Evolutionary conservation across 2,113 vertebrate species (phyloP).

Genomic region (Tachysurus fulvidraco): DNA sequence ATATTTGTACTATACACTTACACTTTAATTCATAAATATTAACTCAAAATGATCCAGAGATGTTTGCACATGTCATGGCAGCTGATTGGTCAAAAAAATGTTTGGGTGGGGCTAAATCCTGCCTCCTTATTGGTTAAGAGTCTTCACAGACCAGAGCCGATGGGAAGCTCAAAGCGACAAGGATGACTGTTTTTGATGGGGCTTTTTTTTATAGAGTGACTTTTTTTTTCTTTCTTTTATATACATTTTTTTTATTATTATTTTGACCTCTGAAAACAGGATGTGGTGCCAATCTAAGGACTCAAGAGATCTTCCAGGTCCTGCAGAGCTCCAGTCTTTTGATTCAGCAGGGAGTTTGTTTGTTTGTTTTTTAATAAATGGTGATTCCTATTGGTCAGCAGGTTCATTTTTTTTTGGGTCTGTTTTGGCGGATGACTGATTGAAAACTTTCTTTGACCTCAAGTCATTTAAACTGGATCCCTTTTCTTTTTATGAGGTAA

Average conservation of each 20-base stretch:
- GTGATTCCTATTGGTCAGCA: background rate
- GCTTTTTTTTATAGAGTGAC: background rate
- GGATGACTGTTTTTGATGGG: background rate
- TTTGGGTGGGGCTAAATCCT: slow-evolving; percentile 23
- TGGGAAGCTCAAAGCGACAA: slow-evolving; percentile 8
- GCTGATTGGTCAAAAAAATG: slow-evolving; percentile 73
- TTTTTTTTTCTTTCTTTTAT: background rate
- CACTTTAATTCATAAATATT: slow-evolving; percentile 61
- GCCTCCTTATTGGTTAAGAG: slow-evolving; percentile 42
- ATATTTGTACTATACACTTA: slow-evolving; percentile 65
- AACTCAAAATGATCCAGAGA: slow-evolving; percentile 65
- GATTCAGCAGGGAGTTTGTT: background rate
- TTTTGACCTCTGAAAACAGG: background rate
- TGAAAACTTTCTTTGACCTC: background rate
- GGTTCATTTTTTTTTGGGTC: background rate
- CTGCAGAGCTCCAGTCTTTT: background rate
- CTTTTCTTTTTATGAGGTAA: background rate
- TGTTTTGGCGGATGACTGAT: background rate
- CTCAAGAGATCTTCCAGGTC: background rate
- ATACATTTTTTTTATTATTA: background rate
- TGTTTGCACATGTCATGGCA: slow-evolving; percentile 97
- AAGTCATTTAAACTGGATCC: slow-evolving; percentile 11
- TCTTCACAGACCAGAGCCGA: slow-evolving; percentile 1
- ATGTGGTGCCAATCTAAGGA: slow-evolving; percentile 28
- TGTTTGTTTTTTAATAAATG: slow-evolving; percentile 7